Conservation (phyloP, 1,140 invertebrate species). For the Drosophila sturtevanti region DNA sequence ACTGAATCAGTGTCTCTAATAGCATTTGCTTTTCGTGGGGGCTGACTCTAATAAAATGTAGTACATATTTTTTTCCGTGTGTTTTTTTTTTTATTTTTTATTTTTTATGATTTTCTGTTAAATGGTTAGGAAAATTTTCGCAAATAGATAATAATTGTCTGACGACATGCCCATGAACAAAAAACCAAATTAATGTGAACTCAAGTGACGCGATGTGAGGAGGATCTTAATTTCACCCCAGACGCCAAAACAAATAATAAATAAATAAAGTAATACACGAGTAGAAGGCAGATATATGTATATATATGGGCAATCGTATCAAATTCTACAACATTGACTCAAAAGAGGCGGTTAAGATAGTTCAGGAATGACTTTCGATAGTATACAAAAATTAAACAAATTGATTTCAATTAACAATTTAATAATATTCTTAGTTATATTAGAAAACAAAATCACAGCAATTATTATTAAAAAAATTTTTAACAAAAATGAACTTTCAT, state of each 20-base stretch:
- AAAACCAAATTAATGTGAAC: constrained; percentile 30
- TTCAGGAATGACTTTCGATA: too few species aligned
- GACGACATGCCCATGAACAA: constrained; percentile 32
- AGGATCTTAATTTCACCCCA: constrained; percentile 42
- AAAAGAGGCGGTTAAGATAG: neutral
- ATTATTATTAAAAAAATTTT: too few species aligned
- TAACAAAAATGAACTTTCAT: too few species aligned
- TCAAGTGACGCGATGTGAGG: neutral
- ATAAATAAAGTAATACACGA: neutral
- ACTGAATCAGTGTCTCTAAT: neutral
- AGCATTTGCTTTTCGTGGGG: neutral
- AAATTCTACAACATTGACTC: neutral
- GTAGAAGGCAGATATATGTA: neutral
- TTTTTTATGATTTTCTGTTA: constrained; percentile 48
- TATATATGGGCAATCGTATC: neutral
- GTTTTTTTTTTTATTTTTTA: neutral
- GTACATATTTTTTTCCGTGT: neutral
- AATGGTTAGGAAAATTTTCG: constrained; percentile 59
- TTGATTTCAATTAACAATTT: too few species aligned
- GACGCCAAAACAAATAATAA: constrained; percentile 32
- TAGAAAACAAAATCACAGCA: too few species aligned
- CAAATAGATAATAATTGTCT: constrained; percentile 54
- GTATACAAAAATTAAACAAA: too few species aligned
- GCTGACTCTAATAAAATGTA: constrained; percentile 41
- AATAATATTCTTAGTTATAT: too few species aligned